Base-by-base conservation (phyloP, 2,113 vertebrate species). In the Erinaceus europaeus region DNA sequence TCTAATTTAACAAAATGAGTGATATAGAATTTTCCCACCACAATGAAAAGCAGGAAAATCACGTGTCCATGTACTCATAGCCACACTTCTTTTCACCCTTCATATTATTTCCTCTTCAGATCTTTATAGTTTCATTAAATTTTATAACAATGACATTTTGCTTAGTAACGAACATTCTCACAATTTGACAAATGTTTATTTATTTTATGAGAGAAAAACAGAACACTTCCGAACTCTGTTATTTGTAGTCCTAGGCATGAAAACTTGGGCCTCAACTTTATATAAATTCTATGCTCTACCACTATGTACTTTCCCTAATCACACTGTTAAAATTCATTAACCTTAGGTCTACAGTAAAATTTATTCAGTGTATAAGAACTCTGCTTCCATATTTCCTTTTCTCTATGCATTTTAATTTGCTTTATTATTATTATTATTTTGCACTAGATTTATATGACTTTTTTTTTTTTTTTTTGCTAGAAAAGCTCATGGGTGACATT, bases 401-500 rank as follows among this genome's bases (percentile, higher is more conserved):
- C 62, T 90, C 76, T 57, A 27, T 86, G 38, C 46, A 65, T 68
- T 90, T 64, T 88, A 73, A 77, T 86, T 91, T 90, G 42, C 23
- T 78, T 84, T 59, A 80, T 94, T 94, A 53, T 86, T 94, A 61
- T 79, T 87, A 68, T n/a, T n/a, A n/a, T n/a, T n/a, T n/a, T n/a
- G n/a, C n/a, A 88, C 76, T 85, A 55, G n/a, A 76, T 50, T 84
- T 93, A 91, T 81, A 89, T 71, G 53, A 65, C 50, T 57, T 77
- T 14, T 57, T 57, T 38, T 25, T 2, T 65, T 84, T 83, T 69
- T 68, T 85, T 68, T 69, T 78, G 52, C 18, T 65, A 69, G 84
- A 61, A 88, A 67, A 25, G 9, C 59, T 73, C 52, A 40, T 44
- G 40, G 67, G 73, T 80, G 67, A 84, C 20, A 69, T 91, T 91